Conservation (phyloP, 2,797 vertebrate genomes). For the Otolemur crassicaudatus region DNA sequence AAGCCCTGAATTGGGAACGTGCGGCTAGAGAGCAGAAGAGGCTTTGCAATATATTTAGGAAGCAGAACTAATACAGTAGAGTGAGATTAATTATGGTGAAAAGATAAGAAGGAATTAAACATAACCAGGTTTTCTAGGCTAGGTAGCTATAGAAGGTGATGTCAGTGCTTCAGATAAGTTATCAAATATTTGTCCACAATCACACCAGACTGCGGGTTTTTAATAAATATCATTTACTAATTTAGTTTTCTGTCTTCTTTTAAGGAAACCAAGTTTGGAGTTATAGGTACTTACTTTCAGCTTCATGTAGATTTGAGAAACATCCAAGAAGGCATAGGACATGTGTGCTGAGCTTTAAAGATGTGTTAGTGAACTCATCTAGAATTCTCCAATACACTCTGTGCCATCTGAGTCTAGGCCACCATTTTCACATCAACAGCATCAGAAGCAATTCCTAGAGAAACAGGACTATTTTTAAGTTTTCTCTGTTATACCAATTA, state of each 20-base stretch:
- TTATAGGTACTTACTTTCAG: background rate
- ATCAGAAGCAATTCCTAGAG: conserved; percentile 24
- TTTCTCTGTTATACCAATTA: conserved; percentile 78
- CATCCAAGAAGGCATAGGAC: background rate
- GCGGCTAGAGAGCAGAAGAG: background rate
- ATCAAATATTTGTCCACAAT: background rate
- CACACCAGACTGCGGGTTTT: background rate
- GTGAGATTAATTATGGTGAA: conserved; percentile 21
- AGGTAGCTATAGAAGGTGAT: background rate
- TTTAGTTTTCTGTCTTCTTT: conserved; percentile 46
- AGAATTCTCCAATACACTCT: conserved; percentile 13
- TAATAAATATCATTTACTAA: background rate
- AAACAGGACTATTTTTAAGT: conserved; percentile 75
- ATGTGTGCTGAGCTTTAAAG: background rate
- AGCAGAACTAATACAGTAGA: background rate
- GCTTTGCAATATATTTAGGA: background rate
- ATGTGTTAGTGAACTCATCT: background rate
- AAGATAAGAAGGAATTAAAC: background rate
- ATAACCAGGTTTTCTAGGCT: conserved; percentile 37
- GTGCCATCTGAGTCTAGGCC: conserved; percentile 58
- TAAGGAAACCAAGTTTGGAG: background rate
- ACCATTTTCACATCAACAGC: conserved; percentile 67
- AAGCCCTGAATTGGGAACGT: background rate
- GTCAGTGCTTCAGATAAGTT: background rate
- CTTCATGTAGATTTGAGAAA: conserved; percentile 13